phyloP scores from a whole-genome alignment of 2,113 vertebrate genomes.

The Elachura formosa region DNA sequence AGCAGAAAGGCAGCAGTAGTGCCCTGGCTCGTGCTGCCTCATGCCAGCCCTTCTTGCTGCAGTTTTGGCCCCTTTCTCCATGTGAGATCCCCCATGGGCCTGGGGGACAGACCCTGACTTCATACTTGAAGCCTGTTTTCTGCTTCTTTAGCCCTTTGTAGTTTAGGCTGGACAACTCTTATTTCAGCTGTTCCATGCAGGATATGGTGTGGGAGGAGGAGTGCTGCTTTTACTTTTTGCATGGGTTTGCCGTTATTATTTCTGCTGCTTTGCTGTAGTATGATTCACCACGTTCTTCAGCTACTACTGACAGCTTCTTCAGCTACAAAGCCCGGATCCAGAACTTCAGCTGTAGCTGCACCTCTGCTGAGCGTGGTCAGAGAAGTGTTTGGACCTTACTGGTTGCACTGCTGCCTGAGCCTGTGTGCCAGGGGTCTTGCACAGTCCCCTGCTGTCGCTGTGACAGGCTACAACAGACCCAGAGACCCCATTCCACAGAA shows the following conservation, averaged over 20 bases:
- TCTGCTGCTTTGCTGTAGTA: neutral
- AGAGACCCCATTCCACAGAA: no score
- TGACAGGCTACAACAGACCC: no score
- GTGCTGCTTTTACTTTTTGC: neutral
- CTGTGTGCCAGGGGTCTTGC: neutral
- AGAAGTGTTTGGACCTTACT: neutral
- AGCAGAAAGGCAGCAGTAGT: neutral
- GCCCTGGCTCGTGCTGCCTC: neutral
- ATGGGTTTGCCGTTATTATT: neutral
- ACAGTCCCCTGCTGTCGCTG: neutral
- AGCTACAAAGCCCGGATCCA: neutral
- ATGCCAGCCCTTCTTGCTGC: neutral
- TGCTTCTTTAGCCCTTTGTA: neutral
- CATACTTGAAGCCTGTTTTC: neutral
- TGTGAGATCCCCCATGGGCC: accelerated
- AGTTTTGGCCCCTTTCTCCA: neutral
- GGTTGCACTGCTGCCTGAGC: neutral
- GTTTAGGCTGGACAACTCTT: neutral
- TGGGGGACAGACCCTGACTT: neutral
- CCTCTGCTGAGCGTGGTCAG: neutral
- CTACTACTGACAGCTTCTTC: no score
- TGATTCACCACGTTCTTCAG: neutral
- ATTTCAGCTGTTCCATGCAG: neutral
- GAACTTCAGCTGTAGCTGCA: neutral
- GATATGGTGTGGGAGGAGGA: neutral